phyloP scores from a whole-genome alignment of 2,888 invertebrate genomes.

The Eupsilia transversa region DNA sequence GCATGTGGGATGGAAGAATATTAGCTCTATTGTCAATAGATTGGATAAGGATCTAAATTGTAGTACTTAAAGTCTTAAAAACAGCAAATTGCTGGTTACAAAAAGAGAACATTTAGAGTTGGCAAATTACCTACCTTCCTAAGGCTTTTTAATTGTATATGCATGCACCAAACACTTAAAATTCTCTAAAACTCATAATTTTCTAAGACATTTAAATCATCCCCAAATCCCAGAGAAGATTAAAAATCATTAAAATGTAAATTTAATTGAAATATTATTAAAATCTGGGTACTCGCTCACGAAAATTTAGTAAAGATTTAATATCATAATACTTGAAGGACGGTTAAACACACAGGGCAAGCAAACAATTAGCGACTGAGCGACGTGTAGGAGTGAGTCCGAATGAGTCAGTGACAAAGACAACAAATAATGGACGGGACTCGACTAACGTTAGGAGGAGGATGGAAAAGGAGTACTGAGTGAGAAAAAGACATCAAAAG shows the following conservation, averaged over 20 bases:
- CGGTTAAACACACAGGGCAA: constrained; percentile 44
- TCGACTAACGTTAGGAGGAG: not conserved
- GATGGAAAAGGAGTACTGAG: not conserved
- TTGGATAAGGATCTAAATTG: not conserved
- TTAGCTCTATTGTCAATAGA: not conserved
- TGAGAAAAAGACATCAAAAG: not conserved
- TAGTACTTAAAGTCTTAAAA: not conserved
- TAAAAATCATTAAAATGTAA: constrained; percentile 42
- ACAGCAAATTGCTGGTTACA: not conserved
- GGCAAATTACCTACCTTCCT: not conserved
- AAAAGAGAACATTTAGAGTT: not conserved
- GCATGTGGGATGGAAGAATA: not conserved
- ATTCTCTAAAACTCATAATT: not conserved
- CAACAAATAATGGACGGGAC: constrained; percentile 22
- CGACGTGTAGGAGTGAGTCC: constrained; percentile 15
- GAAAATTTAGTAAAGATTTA: constrained; percentile 22
- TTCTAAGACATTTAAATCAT: not conserved
- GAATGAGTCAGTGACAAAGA: constrained; percentile 30
- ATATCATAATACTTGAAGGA: constrained; percentile 32
- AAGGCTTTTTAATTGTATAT: not conserved
- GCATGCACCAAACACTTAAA: not conserved
- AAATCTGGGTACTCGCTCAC: constrained; percentile 18
- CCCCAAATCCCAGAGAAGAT: not conserved
- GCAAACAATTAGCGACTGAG: constrained; percentile 51
- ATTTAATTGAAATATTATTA: constrained; percentile 44